Evolutionary conservation across 2,113 vertebrate genomes (phyloP), one percentile per base, ranked within the genome.

Genomic region (Ochotona curzoniae): DNA sequence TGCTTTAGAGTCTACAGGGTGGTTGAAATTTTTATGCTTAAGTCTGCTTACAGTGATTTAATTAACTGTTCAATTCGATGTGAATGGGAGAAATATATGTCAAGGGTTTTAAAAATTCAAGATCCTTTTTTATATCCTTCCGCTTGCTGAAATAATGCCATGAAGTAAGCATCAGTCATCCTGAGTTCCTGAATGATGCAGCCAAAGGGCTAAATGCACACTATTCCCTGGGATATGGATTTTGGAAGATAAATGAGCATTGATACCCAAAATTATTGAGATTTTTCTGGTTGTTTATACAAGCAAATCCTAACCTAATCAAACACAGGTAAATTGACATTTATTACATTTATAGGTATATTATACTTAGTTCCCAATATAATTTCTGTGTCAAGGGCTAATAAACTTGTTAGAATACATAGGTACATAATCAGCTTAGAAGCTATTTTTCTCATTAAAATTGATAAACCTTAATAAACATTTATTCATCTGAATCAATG

Each of bases 381-480:
- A 30, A 90, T 92, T 87, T 93, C n/a, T 35, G 0, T 61, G 74
- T 12, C 35, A 82, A 85, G 21, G 4, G 28, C 79, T 51, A 69
- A 87, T 70, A 18, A 96, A 78, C 44, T 87, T 13, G 18, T 81
- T 67, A 73, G 30, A 71, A 25, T 25, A 81, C 1, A 38, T 54
- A 60, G 60, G 18, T 23, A 88, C 85, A 94, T 61, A 81, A 63
- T 44, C n/a, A 87, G 6, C 26, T 80, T 51, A 78, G 63, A 71
- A 87, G 66, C 7, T 44, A 44, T 26, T 85, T 93, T 79, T 54
- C 35, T 79, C 35, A 79, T 78, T 87, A 76, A 81, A 93, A 66
- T 91, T 73, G 87, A 89, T 81, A 69, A 76, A 63, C 26, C 44
- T 17, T 51, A 84, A 17, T 78, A 86, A 93, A 44, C 73, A 74